Conservation (phyloP, 2,888 invertebrate species). For the Lasius fuliginosus region DNA sequence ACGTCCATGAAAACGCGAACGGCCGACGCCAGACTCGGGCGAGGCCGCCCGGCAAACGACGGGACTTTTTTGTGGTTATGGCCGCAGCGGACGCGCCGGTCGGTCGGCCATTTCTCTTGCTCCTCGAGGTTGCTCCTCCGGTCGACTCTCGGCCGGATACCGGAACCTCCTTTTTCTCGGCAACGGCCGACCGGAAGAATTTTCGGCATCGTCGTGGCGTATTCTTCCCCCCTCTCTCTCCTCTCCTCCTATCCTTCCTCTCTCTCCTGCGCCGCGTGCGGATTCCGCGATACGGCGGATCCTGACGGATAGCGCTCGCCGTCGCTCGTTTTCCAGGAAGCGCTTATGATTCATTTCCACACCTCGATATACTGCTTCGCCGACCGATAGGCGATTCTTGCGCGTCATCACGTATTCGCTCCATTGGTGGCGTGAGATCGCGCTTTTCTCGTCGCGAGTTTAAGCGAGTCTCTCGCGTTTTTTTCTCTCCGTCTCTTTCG, state of each 20-base stretch:
- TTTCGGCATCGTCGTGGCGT: not conserved
- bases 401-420: slow-evolving; percentile 24
- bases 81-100: slow-evolving; percentile 84
- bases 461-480: not conserved
- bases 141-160: slow-evolving; percentile 45
- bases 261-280: not conserved
- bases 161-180: slow-evolving; percentile 64
- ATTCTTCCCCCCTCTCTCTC: not conserved
- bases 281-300: slow-evolving; percentile 13
- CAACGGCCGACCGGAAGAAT: slow-evolving; percentile 1
- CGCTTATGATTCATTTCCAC: slow-evolving; percentile 75
- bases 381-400: slow-evolving; percentile 48
- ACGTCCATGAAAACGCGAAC: not conserved
- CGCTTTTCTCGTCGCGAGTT: slow-evolving; percentile 37
- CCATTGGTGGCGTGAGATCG: slow-evolving; percentile 16
- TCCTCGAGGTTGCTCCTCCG: slow-evolving; percentile 68
- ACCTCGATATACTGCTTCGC: not conserved
- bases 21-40: slow-evolving; percentile 18
- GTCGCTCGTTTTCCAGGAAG: slow-evolving; percentile 68
- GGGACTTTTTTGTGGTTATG: slow-evolving; percentile 82
- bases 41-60: slow-evolving; percentile 59
- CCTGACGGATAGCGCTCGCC: not conserved
- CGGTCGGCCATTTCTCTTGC: slow-evolving; percentile 83
- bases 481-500: not conserved
- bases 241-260: not conserved